Conservation (phyloP, 2,797 vertebrate genomes). For the Amazonetta brasiliensis region DNA sequence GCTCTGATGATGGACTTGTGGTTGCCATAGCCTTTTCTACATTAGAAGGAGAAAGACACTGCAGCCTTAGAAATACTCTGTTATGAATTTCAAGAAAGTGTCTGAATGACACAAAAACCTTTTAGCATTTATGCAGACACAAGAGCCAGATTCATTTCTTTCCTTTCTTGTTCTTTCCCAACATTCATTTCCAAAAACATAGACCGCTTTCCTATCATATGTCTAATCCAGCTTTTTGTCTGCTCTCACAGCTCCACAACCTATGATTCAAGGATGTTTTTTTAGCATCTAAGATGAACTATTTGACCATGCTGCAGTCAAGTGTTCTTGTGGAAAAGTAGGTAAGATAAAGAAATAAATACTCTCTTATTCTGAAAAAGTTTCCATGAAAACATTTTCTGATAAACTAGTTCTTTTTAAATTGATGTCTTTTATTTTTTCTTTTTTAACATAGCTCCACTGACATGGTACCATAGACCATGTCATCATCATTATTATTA, state of each 20-base stretch:
- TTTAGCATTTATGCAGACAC: background rate
- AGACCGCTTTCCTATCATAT: background rate
- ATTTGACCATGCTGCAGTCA: background rate
- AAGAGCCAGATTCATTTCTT: background rate
- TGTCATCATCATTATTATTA: background rate
- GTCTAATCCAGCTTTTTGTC: background rate
- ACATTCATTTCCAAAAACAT: background rate
- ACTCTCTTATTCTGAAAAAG: background rate
- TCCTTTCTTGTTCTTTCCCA: background rate
- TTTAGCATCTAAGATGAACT: background rate
- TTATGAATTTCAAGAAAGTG: background rate
- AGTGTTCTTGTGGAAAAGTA: background rate
- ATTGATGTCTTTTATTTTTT: background rate
- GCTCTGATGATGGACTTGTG: background rate
- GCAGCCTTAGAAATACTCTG: background rate
- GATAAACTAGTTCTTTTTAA: slow-evolving; percentile 13
- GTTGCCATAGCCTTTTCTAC: background rate
- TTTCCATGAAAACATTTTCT: background rate
- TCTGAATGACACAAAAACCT: background rate
- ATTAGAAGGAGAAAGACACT: background rate
- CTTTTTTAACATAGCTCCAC: background rate
- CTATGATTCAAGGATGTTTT: background rate
- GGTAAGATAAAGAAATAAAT: background rate
- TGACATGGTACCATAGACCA: background rate
- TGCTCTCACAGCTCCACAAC: background rate